Conservation (phyloP, 2,888 invertebrate species). For the Macroteleia sp. region DNA sequence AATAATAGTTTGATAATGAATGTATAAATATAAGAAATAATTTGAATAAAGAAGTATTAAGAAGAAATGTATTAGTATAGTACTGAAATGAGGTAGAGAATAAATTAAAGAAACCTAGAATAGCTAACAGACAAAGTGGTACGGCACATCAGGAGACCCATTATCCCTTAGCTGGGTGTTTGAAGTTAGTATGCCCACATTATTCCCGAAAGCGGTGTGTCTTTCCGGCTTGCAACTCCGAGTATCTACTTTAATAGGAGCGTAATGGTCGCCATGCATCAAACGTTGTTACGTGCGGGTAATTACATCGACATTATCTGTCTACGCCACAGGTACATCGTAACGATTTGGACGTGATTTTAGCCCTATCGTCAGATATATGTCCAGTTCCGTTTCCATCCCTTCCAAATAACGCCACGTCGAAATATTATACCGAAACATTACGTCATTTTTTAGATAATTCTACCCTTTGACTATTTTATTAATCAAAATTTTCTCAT, state of each 20-base stretch:
- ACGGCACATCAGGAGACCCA: conserved; percentile 29
- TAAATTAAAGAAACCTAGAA: conserved; percentile 17
- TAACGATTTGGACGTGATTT: conserved; percentile 56
- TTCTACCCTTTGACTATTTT: conserved; percentile 3
- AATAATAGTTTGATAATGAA: too few species aligned
- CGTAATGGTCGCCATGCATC: conserved; percentile 72
- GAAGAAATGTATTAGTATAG: too few species aligned
- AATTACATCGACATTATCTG: conserved; percentile 71
- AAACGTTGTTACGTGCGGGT: conserved; percentile 70
- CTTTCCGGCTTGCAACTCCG: conserved; percentile 46
- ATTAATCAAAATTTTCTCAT: conserved; percentile 21
- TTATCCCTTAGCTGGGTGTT: conserved; percentile 37
- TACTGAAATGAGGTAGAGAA: not conserved
- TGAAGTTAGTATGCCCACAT: conserved; percentile 25
- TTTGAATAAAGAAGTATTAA: too few species aligned
- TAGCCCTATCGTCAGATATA: conserved; percentile 48
- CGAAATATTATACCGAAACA: conserved; percentile 13
- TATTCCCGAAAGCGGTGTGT: conserved; percentile 49
- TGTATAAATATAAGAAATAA: too few species aligned
- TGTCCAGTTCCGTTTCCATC: conserved; percentile 54
- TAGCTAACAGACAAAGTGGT: conserved; percentile 18
- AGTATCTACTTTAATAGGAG: conserved; percentile 66
- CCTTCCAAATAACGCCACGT: conserved; percentile 36
- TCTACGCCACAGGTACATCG: conserved; percentile 64
- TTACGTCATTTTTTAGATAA: conserved; percentile 40